Evolutionary conservation across 2,113 vertebrate genomes (phyloP), one percentile per base, ranked within the genome.

Genomic region (Hippoglossus stenolepis): DNA sequence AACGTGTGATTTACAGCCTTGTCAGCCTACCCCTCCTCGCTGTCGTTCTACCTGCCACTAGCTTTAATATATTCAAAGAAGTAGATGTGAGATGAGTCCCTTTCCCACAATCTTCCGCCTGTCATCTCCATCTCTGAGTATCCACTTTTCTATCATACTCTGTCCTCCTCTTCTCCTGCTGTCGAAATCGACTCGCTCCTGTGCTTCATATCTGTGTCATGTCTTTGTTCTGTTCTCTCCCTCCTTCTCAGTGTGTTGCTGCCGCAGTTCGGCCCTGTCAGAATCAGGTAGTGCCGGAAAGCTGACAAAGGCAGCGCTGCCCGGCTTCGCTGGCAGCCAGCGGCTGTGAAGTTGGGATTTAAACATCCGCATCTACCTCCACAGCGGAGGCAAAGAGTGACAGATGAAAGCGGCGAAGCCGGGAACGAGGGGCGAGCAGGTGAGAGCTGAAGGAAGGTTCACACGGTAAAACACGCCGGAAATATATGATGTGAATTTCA

Each of bases 281-380:
- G 47, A 70, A 79, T 83, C 87, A 38, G 87, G 85, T 82, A 79
- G 20, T 2, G 69, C 68, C 63, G 69, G 83, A 78, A 73, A 68
- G 77, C 86, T 88, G 84, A 84, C 84, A 84, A 75, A 85, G 57
- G 77, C 71, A 70, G 20, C 51, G 51, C 31, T 21, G 63, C 68
- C 70, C 15, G 61, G 31, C 70, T 82, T 56, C 5, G 5, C 56
- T 77, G 77, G 60, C 79, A 53, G 35, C 67, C 28, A 4, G 35
- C 51, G 21, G 67, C 75, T 73, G 61, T 66, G 79, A 72, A 71
- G 72, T 23, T 59, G 63, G 45, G 76, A 58, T 83, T 82, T 67
- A 65, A 81, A 72, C 70, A 69, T 77, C 62, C 47, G 63, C 70
- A 67, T 78, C 64, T 61, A 23, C 69, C 58, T 68, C 35, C 68